Evolutionary conservation across 2,888 invertebrate genomes (phyloP), one percentile per base, ranked within the genome.

Genomic region (Pristionchus exspectatus): DNA sequence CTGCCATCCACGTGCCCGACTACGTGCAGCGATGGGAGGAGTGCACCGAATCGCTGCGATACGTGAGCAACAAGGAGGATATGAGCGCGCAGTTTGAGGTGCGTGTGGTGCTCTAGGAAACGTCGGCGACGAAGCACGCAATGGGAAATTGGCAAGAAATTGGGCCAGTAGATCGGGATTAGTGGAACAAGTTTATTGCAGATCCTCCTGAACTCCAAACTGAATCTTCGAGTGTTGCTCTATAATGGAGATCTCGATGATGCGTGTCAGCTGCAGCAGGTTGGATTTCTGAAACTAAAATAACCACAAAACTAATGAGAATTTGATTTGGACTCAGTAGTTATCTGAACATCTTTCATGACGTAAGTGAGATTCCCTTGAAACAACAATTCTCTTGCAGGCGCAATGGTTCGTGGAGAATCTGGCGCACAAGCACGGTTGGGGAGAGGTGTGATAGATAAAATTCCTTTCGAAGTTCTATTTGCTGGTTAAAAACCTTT

Each of bases 241-340:
- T 94, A 93, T 90, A 94, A 94, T 90, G 94, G 94, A 91, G 93
- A 93, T 81, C 92, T 91, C 50, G 94, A 94, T 86, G 90, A 92
- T 56, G 93, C 92, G 16, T 93, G 93, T 87, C 92, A 94, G 63
- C 93, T 92, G 83, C 87, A 93, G 84, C 94, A 93, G 87, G 63
- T 59, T 21, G 3, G 59, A 1, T 74, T 9, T 69, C 27, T 69
- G 9, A 38, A 38, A 38, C 38, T 38, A 38, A 38, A 38, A 38
- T 38, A 2, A 38, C 5, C 38, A 38, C 38, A 38, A 38, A 38
- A 38, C 5, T 38, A 3, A 38, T 38, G 38, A 38, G 38, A 38
- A 38, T 38, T 3, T 38, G 38, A 38, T 38, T 5, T 38, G 38
- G 2, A 5, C 38, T 38, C 5, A 5, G 5, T 3, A 38, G 5